Percentiles rank a stretch among this genome's conserved stretches.
Evolutionary conservation across 2,888 invertebrate species (phyloP).

Genomic region (Seladonia tumulorum): DNA sequence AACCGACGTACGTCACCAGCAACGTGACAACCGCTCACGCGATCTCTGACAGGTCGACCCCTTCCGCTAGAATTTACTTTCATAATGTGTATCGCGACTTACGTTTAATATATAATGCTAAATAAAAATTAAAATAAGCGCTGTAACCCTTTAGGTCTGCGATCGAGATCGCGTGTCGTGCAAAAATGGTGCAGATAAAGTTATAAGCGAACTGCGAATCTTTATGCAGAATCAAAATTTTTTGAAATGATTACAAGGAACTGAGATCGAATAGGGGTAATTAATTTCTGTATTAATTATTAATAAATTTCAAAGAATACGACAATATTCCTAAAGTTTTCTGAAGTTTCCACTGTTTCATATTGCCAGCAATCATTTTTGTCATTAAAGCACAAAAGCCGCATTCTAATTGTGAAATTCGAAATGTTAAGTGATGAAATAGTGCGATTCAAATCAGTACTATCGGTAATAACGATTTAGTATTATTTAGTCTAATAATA

Average conservation of each 20-base stretch:
- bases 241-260: background rate
- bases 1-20: background rate
- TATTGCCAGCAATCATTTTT: too few species aligned
- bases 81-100: background rate
- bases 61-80: background rate
- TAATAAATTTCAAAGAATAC: background rate
- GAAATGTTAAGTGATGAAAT: too few species aligned
- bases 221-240: background rate
- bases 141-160: background rate
- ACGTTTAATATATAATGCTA: background rate
- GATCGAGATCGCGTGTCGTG: background rate
- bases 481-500: too few species aligned
- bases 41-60: background rate
- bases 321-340: background rate
- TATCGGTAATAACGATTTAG: too few species aligned
- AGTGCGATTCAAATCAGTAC: too few species aligned
- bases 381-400: too few species aligned
- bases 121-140: background rate
- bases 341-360: too few species aligned
- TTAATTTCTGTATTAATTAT: background rate
- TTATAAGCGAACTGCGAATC: background rate
- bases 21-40: slow-evolving; percentile 1
- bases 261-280: background rate
- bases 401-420: too few species aligned
- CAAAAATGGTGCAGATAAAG: background rate